Base-by-base conservation (phyloP, 2,113 vertebrate genomes). In the Nyctibius bracteatus region DNA sequence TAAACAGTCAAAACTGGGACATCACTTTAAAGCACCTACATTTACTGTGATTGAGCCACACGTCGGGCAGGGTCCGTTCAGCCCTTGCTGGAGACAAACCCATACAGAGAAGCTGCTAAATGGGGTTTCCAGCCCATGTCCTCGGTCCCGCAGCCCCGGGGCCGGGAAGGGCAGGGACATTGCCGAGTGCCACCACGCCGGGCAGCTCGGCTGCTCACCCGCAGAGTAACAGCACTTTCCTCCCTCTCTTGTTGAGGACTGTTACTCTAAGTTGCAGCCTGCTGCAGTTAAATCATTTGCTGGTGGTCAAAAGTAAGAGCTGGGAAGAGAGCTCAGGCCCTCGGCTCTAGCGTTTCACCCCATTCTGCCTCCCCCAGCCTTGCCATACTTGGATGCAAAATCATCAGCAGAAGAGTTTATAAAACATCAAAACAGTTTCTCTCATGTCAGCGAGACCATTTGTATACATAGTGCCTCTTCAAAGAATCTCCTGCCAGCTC, bases 1-100 rank as follows among this genome's bases (percentile, higher is more conserved):
- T 22, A 15, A 81, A 43, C 28, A 12, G 5, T 25, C 20, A 9
- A 51, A 89, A 55, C 27, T 10, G n/a, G 39, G 71, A 14, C 10
- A 13, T 30, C 4, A 0, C n/a, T 8, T 10, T 4, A 5, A 28
- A 70, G 54, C 65, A 37, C 24, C 0, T 5, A 1, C 1, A 18
- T 58, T 57, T 28, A 13, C 17, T 31, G 63, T 1, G 8, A 23
- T 1, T 33, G 59, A 73, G 39, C 39, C 41, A 11, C 85, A 10
- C 20, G 1, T 67, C 3, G 6, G 35, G 61, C 78, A 87, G 49
- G 5, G n/a, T 27, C 39, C 3, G 5, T 13, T 12, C 44, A 35
- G 20, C 35, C 30, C 37, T 8, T 33, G 12, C 1, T 46, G 83
- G 43, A 55, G 43, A 23, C 22, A 39, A 37, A 59, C 12, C 5